A percentile compares a stretch with the other conserved stretches of the same genome.
These are phyloP conservation scores for Apamea epomidion DNA, from an alignment of 2,888 invertebrate species.

Conservation along the genomic window DNA sequence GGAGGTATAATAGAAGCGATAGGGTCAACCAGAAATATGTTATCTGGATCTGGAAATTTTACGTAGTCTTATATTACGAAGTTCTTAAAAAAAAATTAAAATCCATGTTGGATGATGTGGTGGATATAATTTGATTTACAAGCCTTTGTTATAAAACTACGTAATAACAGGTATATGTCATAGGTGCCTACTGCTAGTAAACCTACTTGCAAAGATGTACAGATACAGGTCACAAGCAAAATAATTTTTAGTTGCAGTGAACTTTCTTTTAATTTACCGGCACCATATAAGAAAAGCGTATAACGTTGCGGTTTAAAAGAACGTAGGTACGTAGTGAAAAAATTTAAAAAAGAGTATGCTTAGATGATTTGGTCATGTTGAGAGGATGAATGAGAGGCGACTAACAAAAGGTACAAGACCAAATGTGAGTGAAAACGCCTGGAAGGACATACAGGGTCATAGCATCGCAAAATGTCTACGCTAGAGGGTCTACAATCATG, in stretches of 20 bases:
- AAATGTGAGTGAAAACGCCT: background rate
- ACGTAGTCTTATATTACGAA: background rate
- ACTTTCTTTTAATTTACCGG: background rate
- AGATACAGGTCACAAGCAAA: background rate
- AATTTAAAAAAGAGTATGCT: background rate
- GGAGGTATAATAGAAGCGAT: conserved; percentile 81
- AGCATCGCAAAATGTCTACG: too few relatives aligned
- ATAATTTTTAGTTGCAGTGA: background rate
- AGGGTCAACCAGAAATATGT: conserved; percentile 84
- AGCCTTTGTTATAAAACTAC: background rate
- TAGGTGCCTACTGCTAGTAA: background rate
- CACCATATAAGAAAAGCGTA: background rate
- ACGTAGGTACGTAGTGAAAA: background rate
- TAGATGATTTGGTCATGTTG: background rate
- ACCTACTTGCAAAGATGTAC: too few relatives aligned
- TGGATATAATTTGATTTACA: background rate
- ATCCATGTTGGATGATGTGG: too few relatives aligned
- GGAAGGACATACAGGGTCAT: background rate
- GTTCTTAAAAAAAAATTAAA: background rate
- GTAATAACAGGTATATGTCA: background rate
- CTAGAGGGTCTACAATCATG: too few relatives aligned
- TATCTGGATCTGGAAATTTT: conserved; percentile 80
- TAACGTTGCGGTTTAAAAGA: too few relatives aligned
- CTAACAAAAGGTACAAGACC: background rate
- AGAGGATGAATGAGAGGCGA: background rate